Conservation (phyloP, 2,113 vertebrate species). For the Scolopax mira region DNA sequence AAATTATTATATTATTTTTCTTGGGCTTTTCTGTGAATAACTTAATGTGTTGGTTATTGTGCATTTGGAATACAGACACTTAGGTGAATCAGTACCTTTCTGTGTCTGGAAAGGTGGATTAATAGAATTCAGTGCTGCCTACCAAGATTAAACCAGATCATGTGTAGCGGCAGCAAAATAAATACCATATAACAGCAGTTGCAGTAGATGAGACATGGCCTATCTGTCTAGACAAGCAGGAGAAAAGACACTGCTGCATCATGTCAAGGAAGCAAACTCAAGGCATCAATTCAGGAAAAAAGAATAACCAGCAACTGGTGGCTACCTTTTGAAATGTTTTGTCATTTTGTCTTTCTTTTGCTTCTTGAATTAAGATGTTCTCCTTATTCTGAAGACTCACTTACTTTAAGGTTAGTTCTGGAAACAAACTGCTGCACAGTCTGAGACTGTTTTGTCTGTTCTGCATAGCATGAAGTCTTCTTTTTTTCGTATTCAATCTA, state of each 20-base stretch:
- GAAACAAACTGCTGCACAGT: not conserved
- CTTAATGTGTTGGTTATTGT: not conserved
- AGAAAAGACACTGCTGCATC: conserved; percentile 16
- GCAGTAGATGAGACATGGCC: not conserved
- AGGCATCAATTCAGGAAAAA: not conserved
- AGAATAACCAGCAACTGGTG: not conserved
- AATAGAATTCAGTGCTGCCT: conserved; percentile 24
- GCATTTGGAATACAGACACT: not conserved
- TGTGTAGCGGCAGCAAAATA: conserved; percentile 29
- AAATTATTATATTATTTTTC: not conserved
- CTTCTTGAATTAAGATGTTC: not conserved
- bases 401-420: not conserved
- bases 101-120: not conserved
- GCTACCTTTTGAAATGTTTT: not conserved
- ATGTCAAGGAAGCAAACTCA: not conserved
- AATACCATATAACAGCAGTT: not conserved
- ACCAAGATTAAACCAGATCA: conserved; percentile 35
- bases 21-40: fast-evolving
- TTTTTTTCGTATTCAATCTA: not conserved
- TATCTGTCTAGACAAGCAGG: conserved; percentile 27
- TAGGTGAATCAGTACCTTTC: conserved; percentile 7
- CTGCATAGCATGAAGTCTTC: fast-evolving
- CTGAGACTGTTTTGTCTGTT: not conserved
- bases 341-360: not conserved
- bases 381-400: not conserved